Evolutionary conservation across 1,140 invertebrate genomes (phyloP).

Genomic region (Galleria mellonella): DNA sequence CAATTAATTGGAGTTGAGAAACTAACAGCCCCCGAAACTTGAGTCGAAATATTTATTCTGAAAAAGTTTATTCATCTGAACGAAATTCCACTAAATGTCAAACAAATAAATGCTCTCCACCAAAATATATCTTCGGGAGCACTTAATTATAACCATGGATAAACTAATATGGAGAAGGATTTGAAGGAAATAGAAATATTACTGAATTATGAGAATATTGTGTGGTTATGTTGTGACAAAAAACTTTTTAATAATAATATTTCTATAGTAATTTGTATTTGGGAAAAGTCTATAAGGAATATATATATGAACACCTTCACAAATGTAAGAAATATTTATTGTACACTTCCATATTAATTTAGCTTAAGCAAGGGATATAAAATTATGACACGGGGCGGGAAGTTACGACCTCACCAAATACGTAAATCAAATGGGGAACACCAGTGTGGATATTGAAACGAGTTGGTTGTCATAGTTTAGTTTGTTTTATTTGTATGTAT

Average conservation of each 20-base stretch:
- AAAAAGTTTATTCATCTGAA: conserved; percentile 31
- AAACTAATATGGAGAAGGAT: conserved; percentile 21
- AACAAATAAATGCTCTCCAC: conserved; percentile 37
- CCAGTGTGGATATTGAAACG: neutral
- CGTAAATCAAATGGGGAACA: conserved; percentile 37
- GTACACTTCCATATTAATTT: conserved; percentile 8
- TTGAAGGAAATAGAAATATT: no score
- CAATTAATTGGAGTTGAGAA: no score
- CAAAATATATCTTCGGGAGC: conserved; percentile 23
- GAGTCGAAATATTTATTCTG: conserved; percentile 24
- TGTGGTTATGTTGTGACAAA: no score
- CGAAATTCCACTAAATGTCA: conserved; percentile 45
- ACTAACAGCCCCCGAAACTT: conserved; percentile 12
- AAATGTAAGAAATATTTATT: no score
- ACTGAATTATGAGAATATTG: no score
- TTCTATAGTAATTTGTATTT: no score
- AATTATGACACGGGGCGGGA: conserved; percentile 49
- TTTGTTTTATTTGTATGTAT: no score
- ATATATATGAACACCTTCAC: no score
- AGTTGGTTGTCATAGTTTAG: no score
- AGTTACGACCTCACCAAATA: conserved; percentile 41
- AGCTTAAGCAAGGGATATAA: conserved; percentile 15
- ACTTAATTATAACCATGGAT: conserved; percentile 24
- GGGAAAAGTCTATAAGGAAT: no score
- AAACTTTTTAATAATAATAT: no score